Evolutionary conservation across 2,888 invertebrate genomes (phyloP), one percentile per base, ranked within the genome.

Genomic region (Morpho deidamia): DNA sequence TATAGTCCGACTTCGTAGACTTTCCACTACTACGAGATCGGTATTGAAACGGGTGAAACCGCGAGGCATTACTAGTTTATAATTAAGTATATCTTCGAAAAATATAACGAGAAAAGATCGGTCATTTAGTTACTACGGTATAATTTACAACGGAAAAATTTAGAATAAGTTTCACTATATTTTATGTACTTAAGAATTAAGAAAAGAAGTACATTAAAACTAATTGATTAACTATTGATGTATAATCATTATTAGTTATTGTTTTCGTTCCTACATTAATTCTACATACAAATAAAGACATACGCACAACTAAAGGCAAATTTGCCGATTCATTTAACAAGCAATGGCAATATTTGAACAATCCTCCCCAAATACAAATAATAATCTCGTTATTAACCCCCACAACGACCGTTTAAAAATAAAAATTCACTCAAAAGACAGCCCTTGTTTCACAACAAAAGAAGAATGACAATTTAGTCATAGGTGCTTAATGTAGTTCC

Each of bases 311-410:
- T 51, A 56, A 42, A 46, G 45, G 45, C 65, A 68, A 71, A 78
- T 66, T 68, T 72, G 59, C 66, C 76, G 69, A 63, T 66, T 68
- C 76, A 81, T 83, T 81, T 72, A 71, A 68, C 76, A 68, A 68
- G 72, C 66, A 67, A 60, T 54, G 61, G 69, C 71, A 83, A 85
- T 84, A 81, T 84, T 84, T 83, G 78, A 76, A 67, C 80, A 77
- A 74, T 68, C 66, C 63, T 56, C 69, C 80, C 77, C 70, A 68
- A 65, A 65, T 62, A 64, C 57, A 72, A 73, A 81, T 78, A 78
- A 80, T 80, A 83, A 85, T 83, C 81, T 78, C 61, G 73, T 86
- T 82, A 82, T 60, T 58, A 60, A 47, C 58, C 53, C 53, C 66
- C 69, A 76, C 79, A 82, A 79, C 78, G 74, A 74, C 65, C 71